Percentiles rank a stretch among this genome's conserved stretches.
phyloP scores from a whole-genome alignment of 2,797 vertebrate species.

The Falco concolor region DNA sequence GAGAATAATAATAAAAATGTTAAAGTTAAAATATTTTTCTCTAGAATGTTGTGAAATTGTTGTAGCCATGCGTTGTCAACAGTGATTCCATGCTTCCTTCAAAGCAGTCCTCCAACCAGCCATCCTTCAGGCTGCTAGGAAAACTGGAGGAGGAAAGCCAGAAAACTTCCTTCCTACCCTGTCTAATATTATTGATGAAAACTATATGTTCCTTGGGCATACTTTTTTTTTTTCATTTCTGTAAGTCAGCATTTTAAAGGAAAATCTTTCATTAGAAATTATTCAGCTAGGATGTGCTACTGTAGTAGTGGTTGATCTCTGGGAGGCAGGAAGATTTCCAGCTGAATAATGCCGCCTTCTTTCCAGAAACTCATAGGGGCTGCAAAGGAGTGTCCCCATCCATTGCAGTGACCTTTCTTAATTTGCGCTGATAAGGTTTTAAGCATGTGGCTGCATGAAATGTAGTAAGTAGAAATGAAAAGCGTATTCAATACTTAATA shows the following conservation, averaged over 20 bases:
- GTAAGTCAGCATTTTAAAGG: neutral
- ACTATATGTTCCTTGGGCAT: neutral
- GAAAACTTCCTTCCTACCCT: neutral
- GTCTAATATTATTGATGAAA: neutral
- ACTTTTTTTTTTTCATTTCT: neutral
- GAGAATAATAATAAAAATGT: neutral
- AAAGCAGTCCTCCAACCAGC: neutral
- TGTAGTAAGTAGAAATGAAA: neutral
- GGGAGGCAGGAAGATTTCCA: neutral
- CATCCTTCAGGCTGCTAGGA: neutral
- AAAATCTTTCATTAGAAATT: neutral
- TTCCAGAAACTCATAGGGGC: neutral
- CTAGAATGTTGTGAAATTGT: neutral
- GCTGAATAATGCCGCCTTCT: neutral
- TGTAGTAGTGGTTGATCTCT: neutral
- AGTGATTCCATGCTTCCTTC: neutral
- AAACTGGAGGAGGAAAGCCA: neutral
- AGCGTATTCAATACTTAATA: conserved; percentile 34
- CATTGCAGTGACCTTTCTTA: neutral
- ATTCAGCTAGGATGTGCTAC: neutral
- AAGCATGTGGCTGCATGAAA: neutral
- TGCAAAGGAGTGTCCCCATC: neutral
- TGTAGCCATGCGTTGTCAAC: neutral
- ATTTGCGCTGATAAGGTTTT: neutral
- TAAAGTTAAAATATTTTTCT: neutral